Evolutionary conservation across 2,888 invertebrate genomes (phyloP).

Genomic region (Mythimna loreyi): DNA sequence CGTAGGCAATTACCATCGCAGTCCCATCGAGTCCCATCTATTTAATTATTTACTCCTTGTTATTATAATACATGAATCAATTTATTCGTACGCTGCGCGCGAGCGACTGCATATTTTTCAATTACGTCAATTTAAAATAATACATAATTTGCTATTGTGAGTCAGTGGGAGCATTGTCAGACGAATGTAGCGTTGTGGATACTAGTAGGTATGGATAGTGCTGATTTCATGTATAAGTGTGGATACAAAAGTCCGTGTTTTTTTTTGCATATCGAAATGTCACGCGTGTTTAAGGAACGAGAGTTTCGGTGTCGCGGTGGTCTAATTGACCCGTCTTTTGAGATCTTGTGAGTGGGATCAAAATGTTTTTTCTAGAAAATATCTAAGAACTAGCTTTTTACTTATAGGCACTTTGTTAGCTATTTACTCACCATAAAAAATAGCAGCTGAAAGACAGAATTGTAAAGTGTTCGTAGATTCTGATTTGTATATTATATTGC

Average conservation of each 20-base stretch:
- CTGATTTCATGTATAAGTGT: conserved; percentile 65
- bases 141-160: conserved; percentile 91
- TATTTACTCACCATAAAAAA: not conserved
- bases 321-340: not conserved
- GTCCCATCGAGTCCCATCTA: conserved; percentile 57
- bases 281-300: conserved; percentile 23
- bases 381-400: too few relatives aligned
- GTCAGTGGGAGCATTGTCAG: conserved; percentile 88
- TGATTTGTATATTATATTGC: not conserved
- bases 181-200: conserved; percentile 43
- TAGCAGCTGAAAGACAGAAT: not conserved
- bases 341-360: too few relatives aligned
- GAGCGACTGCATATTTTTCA: conserved; percentile 90
- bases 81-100: conserved; percentile 86
- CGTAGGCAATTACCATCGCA: conserved; percentile 55
- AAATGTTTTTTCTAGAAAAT: too few relatives aligned
- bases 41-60: conserved; percentile 75
- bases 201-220: conserved; percentile 66
- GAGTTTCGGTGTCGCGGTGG: not conserved
- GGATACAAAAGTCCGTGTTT: conserved; percentile 35
- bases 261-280: conserved; percentile 43
- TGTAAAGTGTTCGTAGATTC: not conserved
- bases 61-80: conserved; percentile 89
- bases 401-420: too few relatives aligned
- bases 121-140: conserved; percentile 91